phyloP scores from a whole-genome alignment of 2,888 invertebrate genomes.

The Lordiphosa fenestrarum region DNA sequence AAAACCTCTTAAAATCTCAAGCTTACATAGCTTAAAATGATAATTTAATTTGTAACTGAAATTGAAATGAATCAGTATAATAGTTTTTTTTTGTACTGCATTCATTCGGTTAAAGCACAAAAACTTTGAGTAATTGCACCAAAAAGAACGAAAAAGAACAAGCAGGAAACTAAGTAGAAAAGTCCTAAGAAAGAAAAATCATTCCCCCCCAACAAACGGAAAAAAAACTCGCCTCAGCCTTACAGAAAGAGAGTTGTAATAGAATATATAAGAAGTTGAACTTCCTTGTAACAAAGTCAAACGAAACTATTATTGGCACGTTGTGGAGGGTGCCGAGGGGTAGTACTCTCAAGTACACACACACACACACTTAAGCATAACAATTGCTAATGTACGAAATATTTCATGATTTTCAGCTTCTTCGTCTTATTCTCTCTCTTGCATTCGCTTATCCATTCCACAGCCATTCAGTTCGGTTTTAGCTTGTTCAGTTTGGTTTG shows the following conservation, averaged over 20 bases:
- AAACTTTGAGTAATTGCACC: conserved; percentile 67
- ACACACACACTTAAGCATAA: conserved; percentile 30
- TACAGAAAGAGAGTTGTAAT: conserved; percentile 23
- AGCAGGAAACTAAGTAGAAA: conserved; percentile 13
- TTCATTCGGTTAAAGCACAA: conserved; percentile 49
- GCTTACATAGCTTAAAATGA: conserved; percentile 24
- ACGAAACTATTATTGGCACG: conserved; percentile 67
- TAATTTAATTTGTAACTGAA: conserved; percentile 64
- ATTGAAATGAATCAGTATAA: conserved; percentile 56
- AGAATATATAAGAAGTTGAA: conserved; percentile 42
- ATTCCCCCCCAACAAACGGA: conserved; percentile 1
- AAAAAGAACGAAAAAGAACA: conserved; percentile 21
- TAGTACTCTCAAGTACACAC: conserved; percentile 23
- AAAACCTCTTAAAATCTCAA: too few species aligned
- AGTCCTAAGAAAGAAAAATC: conserved; percentile 8
- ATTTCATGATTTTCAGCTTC: conserved; percentile 66
- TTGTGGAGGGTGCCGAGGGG: conserved; percentile 25
- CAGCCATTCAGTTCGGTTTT: conserved; percentile 42
- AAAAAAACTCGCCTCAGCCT: conserved; percentile 21
- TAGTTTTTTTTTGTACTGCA: conserved; percentile 20
- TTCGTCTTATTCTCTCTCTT: conserved; percentile 34
- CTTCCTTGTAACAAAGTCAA: conserved; percentile 54
- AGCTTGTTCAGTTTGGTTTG: conserved; percentile 40
- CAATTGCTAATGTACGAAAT: conserved; percentile 71
- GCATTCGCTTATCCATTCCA: conserved; percentile 52